phyloP scores from a whole-genome alignment of 2,888 invertebrate genomes.

The Orchesellides sinensis region DNA sequence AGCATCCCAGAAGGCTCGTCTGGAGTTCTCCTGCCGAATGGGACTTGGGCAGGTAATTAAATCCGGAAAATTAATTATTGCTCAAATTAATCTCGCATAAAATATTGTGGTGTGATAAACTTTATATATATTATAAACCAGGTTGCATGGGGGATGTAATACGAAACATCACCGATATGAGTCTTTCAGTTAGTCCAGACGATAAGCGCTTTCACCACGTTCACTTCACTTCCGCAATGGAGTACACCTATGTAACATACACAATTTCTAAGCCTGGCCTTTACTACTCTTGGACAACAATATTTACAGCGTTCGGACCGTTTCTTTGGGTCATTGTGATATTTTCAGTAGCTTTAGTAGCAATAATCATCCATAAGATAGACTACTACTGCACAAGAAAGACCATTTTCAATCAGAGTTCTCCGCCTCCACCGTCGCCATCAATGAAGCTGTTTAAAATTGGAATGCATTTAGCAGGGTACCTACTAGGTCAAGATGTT shows the following conservation, averaged over 20 bases:
- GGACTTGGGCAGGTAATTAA: slow-evolving; percentile 38
- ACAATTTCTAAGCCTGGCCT: slow-evolving; percentile 22
- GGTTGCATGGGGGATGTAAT: slow-evolving; percentile 44
- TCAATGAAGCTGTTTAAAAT: background rate
- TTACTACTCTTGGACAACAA: slow-evolving; percentile 31
- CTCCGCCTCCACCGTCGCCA: too few relatives aligned
- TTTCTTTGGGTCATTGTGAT: slow-evolving; percentile 4
- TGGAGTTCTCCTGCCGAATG: slow-evolving; percentile 26
- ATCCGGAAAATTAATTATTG: background rate
- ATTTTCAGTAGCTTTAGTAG: background rate
- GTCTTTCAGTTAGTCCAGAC: slow-evolving; percentile 33
- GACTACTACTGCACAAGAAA: background rate
- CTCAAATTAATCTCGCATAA: too few relatives aligned
- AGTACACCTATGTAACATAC: slow-evolving; percentile 16
- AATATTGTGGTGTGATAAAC: background rate
- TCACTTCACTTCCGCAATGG: slow-evolving; percentile 12
- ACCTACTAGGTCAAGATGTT: slow-evolving; percentile 17
- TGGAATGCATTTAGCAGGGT: background rate
- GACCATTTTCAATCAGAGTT: background rate
- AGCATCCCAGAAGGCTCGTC: slow-evolving; percentile 13
- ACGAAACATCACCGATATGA: slow-evolving; percentile 20
- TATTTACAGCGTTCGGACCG: slow-evolving; percentile 11
- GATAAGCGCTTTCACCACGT: background rate
- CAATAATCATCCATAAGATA: background rate
- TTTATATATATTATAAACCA: background rate